These are phyloP conservation scores for Crypturellus undulatus DNA, from an alignment of 2,113 vertebrate species.

Conservation along the genomic window DNA sequence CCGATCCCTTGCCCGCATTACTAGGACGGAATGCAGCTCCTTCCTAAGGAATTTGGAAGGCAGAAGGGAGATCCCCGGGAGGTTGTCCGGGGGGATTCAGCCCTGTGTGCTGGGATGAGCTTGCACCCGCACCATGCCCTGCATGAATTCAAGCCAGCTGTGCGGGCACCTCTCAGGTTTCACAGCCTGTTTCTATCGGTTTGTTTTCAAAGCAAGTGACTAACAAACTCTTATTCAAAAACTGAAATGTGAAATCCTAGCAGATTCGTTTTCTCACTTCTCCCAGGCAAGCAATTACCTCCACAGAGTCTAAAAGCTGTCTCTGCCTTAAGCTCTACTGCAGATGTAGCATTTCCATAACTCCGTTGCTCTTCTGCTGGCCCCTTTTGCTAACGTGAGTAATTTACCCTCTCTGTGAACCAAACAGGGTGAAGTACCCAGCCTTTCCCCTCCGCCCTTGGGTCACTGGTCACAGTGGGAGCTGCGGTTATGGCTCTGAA, in stretches of 20 bases:
- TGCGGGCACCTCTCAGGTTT: neutral
- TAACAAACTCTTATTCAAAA: neutral
- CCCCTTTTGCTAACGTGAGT: neutral
- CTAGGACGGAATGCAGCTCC: neutral
- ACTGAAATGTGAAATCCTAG: neutral
- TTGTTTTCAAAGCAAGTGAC: neutral
- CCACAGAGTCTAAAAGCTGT: neutral
- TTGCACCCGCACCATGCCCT: fast-evolving
- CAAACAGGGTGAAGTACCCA: neutral
- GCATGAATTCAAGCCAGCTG: neutral
- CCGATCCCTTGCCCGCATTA: neutral
- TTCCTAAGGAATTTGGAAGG: neutral
- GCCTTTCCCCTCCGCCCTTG: neutral
- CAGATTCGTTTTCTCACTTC: neutral
- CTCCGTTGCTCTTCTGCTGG: neutral
- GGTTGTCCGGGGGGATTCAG: fast-evolving
- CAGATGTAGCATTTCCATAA: neutral
- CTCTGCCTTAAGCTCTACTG: neutral
- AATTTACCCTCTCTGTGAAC: neutral
- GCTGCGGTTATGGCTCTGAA: neutral
- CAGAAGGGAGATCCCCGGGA: neutral
- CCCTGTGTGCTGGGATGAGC: neutral
- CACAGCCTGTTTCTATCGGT: neutral
- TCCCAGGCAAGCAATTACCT: neutral
- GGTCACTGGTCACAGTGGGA: neutral